Evolutionary conservation across 2,888 invertebrate species (phyloP), one percentile per base, ranked within the genome.

Genomic region (Parascotia fuliginaria): DNA sequence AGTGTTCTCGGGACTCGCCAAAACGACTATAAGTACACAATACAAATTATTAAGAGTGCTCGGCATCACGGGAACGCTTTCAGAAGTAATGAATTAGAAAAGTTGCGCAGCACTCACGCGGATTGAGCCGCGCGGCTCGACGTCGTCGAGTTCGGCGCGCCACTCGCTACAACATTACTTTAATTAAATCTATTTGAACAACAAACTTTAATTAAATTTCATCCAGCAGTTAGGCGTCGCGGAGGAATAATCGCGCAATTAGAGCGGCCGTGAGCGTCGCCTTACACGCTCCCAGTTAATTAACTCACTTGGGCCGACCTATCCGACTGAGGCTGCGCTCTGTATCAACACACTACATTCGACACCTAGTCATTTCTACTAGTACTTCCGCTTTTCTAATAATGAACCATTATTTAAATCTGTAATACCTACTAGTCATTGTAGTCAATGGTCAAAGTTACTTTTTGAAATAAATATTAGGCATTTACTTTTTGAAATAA

Each of bases 121-220:
- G 89, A 92, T 92, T 91, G 91, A 91, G 89, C 83, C 82, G 81
- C 83, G 78, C 78, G 71, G 72, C 60, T 55, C 70, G 62, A 57
- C 61, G 62, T 58, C 64, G 63, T 59, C 75, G 79, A 78, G 80
- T 81, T 79, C 85, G 81, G 83, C 85, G 85, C 81, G 78, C 79
- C 77, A 71, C 81, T 84, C 83, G 86, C 88, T 88, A 89, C 91
- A 89, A 88, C 92, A 92, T 92, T 92, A 92, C 91, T 92, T 93
- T 92, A 93, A 93, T 93, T 92, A 93, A 93, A 93, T 93, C 92
- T 92, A 93, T 93, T 92, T 92, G 90, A 92, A 92, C 92, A 93
- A 92, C 92, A 92, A 92, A 92, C 88, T 93, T 93, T 92, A 93
- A 93, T 93, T 92, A 93, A 92, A 92, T 92, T 91, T 92, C 90